Conservation (phyloP, 64 coral and sea anemone genomes). For the Catalaphyllia jardinei region DNA sequence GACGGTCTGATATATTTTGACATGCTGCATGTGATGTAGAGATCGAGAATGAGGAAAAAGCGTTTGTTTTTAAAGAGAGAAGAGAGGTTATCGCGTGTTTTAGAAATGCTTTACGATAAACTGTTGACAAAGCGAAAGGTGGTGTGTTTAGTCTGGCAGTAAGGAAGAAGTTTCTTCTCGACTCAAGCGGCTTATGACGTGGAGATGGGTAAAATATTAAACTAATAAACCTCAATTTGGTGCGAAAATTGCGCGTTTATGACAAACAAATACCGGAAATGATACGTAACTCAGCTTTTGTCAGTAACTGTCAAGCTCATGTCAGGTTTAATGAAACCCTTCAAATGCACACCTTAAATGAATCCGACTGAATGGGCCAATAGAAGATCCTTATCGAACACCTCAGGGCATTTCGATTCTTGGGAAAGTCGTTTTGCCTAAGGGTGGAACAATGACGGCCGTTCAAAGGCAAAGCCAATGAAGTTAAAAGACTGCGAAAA, state of each 20-base stretch:
- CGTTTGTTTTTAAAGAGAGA: background rate
- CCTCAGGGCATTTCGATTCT: background rate
- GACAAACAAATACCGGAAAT: conserved; percentile 81
- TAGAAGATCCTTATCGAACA: background rate
- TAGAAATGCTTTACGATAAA: background rate
- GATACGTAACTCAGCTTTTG: conserved; percentile 55
- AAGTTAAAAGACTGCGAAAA: conserved; percentile 58
- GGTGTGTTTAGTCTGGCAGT: background rate
- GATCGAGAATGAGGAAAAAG: too few relatives aligned
- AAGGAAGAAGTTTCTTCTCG: background rate
- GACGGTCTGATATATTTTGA: conserved; percentile 20
- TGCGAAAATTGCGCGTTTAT: conserved; percentile 60
- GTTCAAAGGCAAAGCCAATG: conserved; percentile 54
- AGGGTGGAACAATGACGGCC: background rate
- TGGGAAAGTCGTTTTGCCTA: background rate
- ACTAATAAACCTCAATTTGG: conserved; percentile 68
- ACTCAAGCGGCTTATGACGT: conserved; percentile 10
- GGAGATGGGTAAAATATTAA: conserved; percentile 46
- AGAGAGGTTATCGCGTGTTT: background rate
- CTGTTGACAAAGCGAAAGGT: background rate
- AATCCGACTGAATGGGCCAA: background rate
- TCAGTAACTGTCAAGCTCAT: conserved; percentile 62
- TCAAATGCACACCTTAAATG: conserved; percentile 33
- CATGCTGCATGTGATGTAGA: background rate
- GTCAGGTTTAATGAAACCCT: conserved; percentile 65